These are phyloP conservation scores for Drosophila lini DNA, from an alignment of 1,140 invertebrate genomes.

Conservation along the genomic window DNA sequence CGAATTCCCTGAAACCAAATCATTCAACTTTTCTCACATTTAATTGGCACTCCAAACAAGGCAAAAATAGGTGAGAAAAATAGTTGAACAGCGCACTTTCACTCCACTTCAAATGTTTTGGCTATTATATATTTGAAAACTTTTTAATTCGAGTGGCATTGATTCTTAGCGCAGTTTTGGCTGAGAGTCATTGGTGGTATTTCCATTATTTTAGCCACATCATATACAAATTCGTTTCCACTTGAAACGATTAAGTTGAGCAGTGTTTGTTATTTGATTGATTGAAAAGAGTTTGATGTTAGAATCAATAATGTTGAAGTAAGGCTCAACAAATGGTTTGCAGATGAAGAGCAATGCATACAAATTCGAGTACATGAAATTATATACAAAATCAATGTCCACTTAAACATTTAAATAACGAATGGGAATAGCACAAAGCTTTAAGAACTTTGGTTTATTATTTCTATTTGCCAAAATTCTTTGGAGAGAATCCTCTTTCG, in stretches of 20 bases:
- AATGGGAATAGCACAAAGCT: background rate
- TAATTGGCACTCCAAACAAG: background rate
- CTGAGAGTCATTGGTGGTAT: background rate
- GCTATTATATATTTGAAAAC: constrained; percentile 4
- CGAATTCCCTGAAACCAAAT: background rate
- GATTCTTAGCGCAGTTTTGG: background rate
- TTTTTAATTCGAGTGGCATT: constrained; percentile 14
- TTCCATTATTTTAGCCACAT: background rate
- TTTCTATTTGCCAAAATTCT: background rate
- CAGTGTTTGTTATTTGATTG: constrained; percentile 3
- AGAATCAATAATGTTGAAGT: background rate
- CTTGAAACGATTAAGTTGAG: constrained; percentile 16
- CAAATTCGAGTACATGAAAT: background rate
- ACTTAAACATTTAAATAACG: background rate
- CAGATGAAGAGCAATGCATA: constrained; percentile 10
- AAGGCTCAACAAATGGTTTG: background rate
- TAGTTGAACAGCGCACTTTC: background rate
- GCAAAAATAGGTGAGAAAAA: constrained; percentile 1
- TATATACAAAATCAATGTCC: no score
- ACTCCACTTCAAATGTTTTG: constrained; percentile 3
- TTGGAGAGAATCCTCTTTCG: background rate
- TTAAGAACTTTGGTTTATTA: background rate
- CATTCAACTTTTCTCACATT: constrained; percentile 6
- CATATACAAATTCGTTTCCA: background rate
- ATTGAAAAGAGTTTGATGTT: constrained; percentile 7